Evolutionary conservation across 2,797 vertebrate genomes (phyloP), one percentile per base, ranked within the genome.

Genomic region (Pangasius macronema): DNA sequence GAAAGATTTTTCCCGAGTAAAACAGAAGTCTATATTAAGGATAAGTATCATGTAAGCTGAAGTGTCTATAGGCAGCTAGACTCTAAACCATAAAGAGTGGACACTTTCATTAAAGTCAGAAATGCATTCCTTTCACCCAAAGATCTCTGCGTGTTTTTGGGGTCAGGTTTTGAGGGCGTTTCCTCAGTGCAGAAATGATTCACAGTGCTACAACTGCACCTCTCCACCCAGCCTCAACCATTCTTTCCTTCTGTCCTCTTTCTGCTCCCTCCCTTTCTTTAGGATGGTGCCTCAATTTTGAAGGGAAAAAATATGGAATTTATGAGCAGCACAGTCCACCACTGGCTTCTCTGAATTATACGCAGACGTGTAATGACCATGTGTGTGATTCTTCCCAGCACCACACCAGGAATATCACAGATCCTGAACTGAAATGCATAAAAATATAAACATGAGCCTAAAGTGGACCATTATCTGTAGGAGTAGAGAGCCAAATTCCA

Each of bases 141-240:
- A 42, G 67, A n/a, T 49, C 5, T 36, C 13, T 22, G 30, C 22
- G 57, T 42, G 53, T 73, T 46, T 5, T 63, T 22, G 46, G 24
- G 72, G 72, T 59, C 49, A 27, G 57, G 49, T n/a, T 76, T 16
- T 79, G 22, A 83, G 36, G 49, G 63, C 2, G 84, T 67, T 88
- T 86, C 42, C 67, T 82, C 79, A 81, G 24, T 81, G 24, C 73
- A 86, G 79, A 65, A 89, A 75, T 86, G 68, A 93, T 92, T 93
- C 89, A 89, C 83, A 83, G 91, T 20, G 85, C 92, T 88, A 91
- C 87, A 65, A 90, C 92, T 92, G 93, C 49, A 86, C 91, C 89
- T 93, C 93, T 94, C 92, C 92, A 92, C 92, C 93, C 92, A 87
- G 89, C 91, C 90, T 93, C 91, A 91, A 93, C 33, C 39, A 79